phyloP scores from a whole-genome alignment of 2,797 vertebrate species.

The Alfaro cultratus region DNA sequence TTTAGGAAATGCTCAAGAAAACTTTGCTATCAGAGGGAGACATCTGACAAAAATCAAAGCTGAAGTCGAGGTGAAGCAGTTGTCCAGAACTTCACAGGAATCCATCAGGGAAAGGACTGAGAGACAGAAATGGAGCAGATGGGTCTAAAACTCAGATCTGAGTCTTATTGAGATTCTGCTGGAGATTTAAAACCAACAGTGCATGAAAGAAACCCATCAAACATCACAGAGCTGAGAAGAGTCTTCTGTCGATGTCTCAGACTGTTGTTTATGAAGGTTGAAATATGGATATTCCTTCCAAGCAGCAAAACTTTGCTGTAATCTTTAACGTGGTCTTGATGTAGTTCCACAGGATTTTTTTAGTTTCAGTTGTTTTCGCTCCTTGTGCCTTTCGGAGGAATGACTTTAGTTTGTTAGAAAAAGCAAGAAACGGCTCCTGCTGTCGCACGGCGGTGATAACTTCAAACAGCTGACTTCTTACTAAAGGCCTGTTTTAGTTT shows the following conservation, averaged over 20 bases:
- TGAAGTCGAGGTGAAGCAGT: neutral
- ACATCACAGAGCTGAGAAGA: neutral
- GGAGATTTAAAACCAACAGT: neutral
- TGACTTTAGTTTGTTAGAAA: neutral
- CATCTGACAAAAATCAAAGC: neutral
- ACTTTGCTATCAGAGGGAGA: neutral
- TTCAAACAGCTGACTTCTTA: neutral
- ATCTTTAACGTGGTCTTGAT: neutral
- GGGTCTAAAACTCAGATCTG: neutral
- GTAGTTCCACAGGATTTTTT: neutral
- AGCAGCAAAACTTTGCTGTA: constrained; percentile 1
- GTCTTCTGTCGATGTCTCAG: neutral
- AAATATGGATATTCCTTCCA: neutral
- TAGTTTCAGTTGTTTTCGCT: neutral
- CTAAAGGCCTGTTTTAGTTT: too few species aligned
- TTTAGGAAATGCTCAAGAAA: neutral
- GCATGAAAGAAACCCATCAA: neutral
- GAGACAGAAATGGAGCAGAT: neutral
- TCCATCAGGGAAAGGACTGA: neutral
- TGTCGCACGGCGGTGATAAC: neutral
- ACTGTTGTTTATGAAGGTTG: neutral
- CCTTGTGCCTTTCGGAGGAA: neutral
- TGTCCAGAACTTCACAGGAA: neutral
- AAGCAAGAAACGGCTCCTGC: neutral
- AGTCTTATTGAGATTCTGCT: neutral